These are phyloP conservation scores for Palythoa caribaeorum DNA, from an alignment of 92 coral and sea anemone species.

Conservation along the genomic window DNA sequence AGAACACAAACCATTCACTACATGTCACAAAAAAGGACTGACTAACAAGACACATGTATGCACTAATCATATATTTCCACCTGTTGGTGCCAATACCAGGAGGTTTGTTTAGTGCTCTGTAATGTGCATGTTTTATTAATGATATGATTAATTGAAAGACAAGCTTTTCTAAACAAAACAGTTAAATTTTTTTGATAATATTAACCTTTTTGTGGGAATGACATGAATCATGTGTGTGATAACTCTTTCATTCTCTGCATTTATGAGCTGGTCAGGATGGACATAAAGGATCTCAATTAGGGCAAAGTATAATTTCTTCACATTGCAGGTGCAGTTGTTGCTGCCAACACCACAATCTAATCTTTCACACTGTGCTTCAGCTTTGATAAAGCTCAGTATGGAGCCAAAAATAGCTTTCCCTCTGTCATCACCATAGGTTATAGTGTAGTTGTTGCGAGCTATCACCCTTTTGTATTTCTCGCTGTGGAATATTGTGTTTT, in stretches of 20 bases:
- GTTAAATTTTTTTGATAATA: no score
- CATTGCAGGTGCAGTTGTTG: slow-evolving; percentile 16
- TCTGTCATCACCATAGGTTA: background rate
- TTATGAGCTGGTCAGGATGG: background rate
- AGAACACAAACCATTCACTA: background rate
- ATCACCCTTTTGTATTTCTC: slow-evolving; percentile 38
- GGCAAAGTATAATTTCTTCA: background rate
- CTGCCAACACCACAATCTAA: background rate
- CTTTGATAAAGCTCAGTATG: slow-evolving; percentile 23
- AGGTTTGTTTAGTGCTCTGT: no score
- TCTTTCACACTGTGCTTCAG: slow-evolving; percentile 30
- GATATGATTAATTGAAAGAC: no score
- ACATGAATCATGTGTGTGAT: slow-evolving; percentile 1
- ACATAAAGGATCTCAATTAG: background rate
- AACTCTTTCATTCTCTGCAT: background rate
- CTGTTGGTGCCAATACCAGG: no score
- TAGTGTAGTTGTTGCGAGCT: slow-evolving; percentile 48
- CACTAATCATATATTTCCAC: no score
- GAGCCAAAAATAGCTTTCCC: slow-evolving; percentile 24
- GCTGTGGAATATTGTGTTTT: slow-evolving; percentile 28
- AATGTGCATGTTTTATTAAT: no score
- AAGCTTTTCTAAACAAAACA: no score
- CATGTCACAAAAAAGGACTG: no score
- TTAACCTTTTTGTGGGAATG: slow-evolving; percentile 23
- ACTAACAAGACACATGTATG: no score